Base-by-base conservation (phyloP, 2,113 vertebrate genomes). In the Mystacornis crossleyi region DNA sequence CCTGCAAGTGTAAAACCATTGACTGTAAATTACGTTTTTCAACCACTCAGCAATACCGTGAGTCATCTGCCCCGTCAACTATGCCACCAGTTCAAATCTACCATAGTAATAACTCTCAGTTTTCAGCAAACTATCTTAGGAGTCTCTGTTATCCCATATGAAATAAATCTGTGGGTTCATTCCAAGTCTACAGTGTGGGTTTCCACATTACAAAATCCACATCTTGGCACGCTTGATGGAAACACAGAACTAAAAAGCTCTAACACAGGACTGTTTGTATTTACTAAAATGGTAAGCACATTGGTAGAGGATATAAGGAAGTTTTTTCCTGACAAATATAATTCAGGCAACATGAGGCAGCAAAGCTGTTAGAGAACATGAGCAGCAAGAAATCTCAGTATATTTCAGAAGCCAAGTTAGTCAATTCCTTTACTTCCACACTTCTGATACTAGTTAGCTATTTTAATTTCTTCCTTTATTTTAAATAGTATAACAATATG, bases 191-290 rank as follows among this genome's bases (percentile, higher is more conserved):
- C 67, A 73, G 8, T 62, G 51, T 38, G 67, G 85, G 60, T 93
- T 96, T 96, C 88, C 92, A 92, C 71, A 88, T 81, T 92, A 92
- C 34, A 93, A 95, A 94, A 90, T 95, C 90, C 88, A 51, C 82
- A 84, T 89, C 92, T 90, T 93, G 88, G 95, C 92, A 81, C 31
- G 36, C 81, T 79, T 3, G 3, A 75, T 84, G 88, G 92, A 96
- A 94, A 95, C 47, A 61, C 25, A 88, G 71, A 83, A 92, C 26
- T 60, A 42, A 90, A 92, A 78, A 28, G 55, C 72, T 81, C 48
- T 71, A 71, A 92, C 67, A 88, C 38, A 81, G 67, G 48, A 70
- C 64, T 91, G 58, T 82, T 81, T 97, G 84, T 86, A 58, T 94
- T 93, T 95, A 93, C 72, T 60, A 48, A 77, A 83, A 50, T 0